phyloP scores from a whole-genome alignment of 2,113 vertebrate genomes.

The Peucedramus taeniatus region DNA sequence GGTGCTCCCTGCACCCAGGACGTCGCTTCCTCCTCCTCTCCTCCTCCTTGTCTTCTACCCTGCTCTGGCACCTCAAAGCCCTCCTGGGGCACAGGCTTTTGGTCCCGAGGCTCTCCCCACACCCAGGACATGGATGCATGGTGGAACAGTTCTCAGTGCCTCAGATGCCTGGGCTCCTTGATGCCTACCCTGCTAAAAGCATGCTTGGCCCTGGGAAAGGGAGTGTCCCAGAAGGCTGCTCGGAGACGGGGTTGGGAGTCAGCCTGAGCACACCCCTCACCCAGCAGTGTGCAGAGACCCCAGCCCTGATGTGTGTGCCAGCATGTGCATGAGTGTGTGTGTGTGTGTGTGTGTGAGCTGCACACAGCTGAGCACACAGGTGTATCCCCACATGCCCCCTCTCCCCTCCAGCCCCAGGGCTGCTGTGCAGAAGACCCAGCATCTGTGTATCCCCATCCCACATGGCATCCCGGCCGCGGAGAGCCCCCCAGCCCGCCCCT shows the following conservation, averaged over 20 bases:
- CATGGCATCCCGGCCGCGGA: rapidly evolving
- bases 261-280: too few species aligned
- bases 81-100: neutral
- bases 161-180: rapidly evolving
- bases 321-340: neutral
- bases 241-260: neutral
- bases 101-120: rapidly evolving
- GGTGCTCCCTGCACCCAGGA: neutral
- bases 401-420: neutral
- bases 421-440: neutral
- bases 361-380: neutral
- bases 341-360: neutral
- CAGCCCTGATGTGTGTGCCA: neutral
- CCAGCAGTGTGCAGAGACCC: neutral
- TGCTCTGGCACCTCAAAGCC: neutral
- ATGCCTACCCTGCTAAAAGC: neutral
- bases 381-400: rapidly evolving
- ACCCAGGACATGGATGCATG: too few species aligned
- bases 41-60: neutral
- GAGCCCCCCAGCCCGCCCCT: neutral
- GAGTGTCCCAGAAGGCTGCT: neutral
- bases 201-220: neutral
- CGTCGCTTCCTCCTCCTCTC: neutral
- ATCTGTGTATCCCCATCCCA: too few species aligned
- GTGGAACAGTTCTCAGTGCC: neutral